Evolutionary conservation across 2,888 invertebrate species (phyloP).

Genomic region (Idaea straminata): DNA sequence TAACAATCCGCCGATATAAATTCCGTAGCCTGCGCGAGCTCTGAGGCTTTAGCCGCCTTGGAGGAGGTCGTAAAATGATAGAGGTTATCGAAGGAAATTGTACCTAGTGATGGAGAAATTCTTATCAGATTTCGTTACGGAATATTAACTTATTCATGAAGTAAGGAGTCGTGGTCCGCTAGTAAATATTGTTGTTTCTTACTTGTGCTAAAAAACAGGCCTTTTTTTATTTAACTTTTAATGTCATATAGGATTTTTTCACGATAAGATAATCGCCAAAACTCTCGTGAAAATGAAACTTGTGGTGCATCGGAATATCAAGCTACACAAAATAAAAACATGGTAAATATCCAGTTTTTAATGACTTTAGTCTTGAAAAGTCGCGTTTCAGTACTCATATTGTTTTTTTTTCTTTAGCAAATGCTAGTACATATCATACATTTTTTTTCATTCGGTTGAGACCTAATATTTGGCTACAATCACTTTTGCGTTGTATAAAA

Average conservation of each 20-base stretch:
- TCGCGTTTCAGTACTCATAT: neutral
- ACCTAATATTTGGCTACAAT: too few species aligned
- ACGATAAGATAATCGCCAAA: too few species aligned
- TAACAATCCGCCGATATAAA: neutral
- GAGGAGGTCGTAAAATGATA: neutral
- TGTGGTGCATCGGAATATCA: too few species aligned
- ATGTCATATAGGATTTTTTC: too few species aligned
- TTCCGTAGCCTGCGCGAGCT: neutral
- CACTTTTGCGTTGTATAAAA: too few species aligned
- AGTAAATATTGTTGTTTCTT: neutral
- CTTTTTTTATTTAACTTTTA: neutral
- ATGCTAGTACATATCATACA: too few species aligned
- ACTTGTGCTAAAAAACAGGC: neutral
- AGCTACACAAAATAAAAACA: too few species aligned
- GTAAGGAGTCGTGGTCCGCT: neutral
- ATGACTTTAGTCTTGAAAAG: neutral
- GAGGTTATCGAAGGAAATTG: neutral
- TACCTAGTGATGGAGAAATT: slow-evolving; percentile 1
- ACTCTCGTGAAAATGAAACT: too few species aligned
- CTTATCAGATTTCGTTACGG: neutral
- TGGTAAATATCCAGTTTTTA: too few species aligned
- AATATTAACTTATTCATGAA: neutral
- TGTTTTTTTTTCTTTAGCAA: too few species aligned
- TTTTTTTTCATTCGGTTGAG: too few species aligned
- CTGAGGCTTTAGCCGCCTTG: neutral